These are phyloP conservation scores for Ibidorhyncha struthersii DNA, from an alignment of 2,113 vertebrate species.

Conservation along the genomic window DNA sequence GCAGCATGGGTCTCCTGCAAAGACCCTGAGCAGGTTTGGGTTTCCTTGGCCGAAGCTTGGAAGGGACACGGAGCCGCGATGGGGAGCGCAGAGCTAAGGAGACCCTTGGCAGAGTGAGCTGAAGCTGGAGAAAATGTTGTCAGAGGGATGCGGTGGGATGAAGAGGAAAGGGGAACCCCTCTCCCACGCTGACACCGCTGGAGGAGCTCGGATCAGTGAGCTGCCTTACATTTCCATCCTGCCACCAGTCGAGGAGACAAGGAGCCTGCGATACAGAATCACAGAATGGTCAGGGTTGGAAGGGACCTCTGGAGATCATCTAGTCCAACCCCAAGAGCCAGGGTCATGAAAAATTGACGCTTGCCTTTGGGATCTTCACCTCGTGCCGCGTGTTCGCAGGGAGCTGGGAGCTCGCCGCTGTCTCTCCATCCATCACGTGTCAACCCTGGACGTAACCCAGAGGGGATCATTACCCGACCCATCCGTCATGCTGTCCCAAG, in stretches of 20 bases:
- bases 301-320: too few relatives aligned
- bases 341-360: background rate
- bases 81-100: background rate
- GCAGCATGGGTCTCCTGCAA: accelerated
- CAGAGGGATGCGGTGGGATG: background rate
- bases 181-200: background rate
- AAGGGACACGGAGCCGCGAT: accelerated
- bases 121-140: accelerated
- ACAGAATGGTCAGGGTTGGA: too few relatives aligned
- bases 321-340: background rate
- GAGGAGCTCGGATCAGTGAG: background rate
- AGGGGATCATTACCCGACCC: background rate
- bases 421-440: background rate
- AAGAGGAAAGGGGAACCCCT: background rate
- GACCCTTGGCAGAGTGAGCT: background rate
- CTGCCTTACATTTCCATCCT: background rate
- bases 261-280: background rate
- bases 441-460: background rate
- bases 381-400: background rate
- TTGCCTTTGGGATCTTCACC: slow-evolving; percentile 10
- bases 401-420: background rate
- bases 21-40: background rate
- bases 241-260: background rate
- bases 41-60: background rate
- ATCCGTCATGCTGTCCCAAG: background rate